These are phyloP conservation scores for Enteromius treurensis DNA, from an alignment of 2,797 vertebrate species.

Conservation along the genomic window DNA sequence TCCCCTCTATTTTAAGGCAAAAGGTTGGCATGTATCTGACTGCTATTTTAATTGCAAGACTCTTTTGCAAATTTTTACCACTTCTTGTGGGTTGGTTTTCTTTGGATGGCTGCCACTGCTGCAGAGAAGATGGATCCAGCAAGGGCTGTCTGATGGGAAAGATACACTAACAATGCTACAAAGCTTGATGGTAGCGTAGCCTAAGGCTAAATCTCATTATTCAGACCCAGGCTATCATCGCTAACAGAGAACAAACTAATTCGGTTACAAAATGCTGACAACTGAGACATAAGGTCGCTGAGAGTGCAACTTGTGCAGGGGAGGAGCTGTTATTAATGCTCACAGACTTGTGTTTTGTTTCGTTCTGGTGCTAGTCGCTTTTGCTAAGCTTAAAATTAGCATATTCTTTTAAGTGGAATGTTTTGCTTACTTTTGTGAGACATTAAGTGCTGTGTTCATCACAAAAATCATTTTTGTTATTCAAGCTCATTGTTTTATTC, in stretches of 20 bases:
- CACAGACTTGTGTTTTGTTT: constrained; percentile 10
- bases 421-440: not conserved
- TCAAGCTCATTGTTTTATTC: not conserved
- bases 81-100: constrained; percentile 53
- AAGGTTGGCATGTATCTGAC: constrained; percentile 18
- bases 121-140: constrained; percentile 29
- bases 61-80: constrained; percentile 45
- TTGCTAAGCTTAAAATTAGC: not conserved
- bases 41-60: constrained; percentile 50
- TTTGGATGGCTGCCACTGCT: constrained; percentile 50
- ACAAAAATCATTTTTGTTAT: not conserved
- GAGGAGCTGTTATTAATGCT: constrained; percentile 13
- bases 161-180: constrained; percentile 42
- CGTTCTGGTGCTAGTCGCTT: not conserved
- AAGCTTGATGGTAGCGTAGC: constrained; percentile 9
- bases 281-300: constrained; percentile 2
- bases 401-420: not conserved
- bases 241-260: constrained; percentile 38
- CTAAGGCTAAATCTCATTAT: constrained; percentile 41
- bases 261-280: constrained; percentile 40
- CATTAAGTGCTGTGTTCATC: not conserved
- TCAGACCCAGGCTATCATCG: constrained; percentile 25
- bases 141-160: constrained; percentile 42
- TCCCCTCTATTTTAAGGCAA: not conserved
- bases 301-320: constrained; percentile 23